Evolutionary conservation across 1,140 invertebrate species (phyloP).

Genomic region (Neodiprion fabricii): DNA sequence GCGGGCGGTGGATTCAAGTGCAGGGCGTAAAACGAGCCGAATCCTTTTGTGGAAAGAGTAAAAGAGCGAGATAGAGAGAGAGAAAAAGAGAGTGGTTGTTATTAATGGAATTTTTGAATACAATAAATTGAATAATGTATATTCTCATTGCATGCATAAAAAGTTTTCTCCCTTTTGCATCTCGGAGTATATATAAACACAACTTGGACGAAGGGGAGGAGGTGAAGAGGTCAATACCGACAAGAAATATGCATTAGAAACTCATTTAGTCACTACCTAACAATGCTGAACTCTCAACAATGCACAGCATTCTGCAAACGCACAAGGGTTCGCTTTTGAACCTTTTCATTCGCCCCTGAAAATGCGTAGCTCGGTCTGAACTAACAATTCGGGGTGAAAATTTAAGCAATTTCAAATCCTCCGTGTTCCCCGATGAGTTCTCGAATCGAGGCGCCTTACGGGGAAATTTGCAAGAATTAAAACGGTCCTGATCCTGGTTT

Average conservation of each 20-base stretch:
- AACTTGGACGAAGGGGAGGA: not conserved
- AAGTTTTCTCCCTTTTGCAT: not conserved
- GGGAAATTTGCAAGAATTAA: not conserved
- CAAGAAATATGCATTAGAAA: slow-evolving; percentile 17
- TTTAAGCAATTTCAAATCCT: slow-evolving; percentile 14
- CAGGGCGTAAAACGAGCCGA: not conserved
- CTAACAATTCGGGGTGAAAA: slow-evolving; percentile 15
- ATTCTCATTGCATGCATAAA: slow-evolving; percentile 9
- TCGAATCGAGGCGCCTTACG: not conserved
- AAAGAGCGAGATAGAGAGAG: not conserved
- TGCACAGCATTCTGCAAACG: not conserved
- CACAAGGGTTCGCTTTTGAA: not conserved
- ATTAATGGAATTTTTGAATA: slow-evolving; percentile 12
- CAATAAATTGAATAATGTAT: slow-evolving; percentile 13
- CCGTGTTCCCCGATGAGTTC: not conserved
- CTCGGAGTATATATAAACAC: not conserved
- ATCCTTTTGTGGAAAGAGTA: not conserved
- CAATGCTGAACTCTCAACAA: slow-evolving; percentile 11
- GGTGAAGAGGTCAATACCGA: not conserved
- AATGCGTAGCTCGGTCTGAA: not conserved
- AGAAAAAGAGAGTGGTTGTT: not conserved
- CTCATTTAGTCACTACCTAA: slow-evolving; percentile 11
- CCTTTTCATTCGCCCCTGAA: not conserved
- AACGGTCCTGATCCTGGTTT: too few species aligned
- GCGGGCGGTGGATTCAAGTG: not conserved